Evolutionary conservation across 2,113 vertebrate species (phyloP).

Genomic region (Hemichromis elongatus): DNA sequence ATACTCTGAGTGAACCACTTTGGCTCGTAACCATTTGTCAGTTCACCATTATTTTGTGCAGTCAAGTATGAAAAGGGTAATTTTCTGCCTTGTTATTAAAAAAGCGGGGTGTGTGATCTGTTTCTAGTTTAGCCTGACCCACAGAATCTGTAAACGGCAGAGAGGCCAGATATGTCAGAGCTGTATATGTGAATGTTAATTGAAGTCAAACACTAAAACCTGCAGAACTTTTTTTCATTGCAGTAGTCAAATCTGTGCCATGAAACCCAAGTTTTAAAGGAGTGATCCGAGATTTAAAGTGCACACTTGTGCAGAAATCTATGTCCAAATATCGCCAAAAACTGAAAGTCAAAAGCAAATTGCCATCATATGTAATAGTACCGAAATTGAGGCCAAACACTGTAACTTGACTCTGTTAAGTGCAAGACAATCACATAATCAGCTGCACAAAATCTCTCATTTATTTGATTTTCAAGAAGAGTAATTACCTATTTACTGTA

Average conservation of each 20-base stretch:
- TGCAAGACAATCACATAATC: neutral
- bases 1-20: neutral
- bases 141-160: neutral
- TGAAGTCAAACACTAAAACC: neutral
- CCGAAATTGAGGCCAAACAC: too few relatives aligned
- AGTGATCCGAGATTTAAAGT: neutral
- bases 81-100: conserved; percentile 42
- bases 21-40: neutral
- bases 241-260: neutral
- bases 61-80: conserved; percentile 22
- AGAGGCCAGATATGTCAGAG: neutral
- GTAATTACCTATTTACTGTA: neutral
- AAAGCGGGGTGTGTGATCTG: conserved; percentile 10
- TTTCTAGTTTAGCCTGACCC: neutral
- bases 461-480: neutral
- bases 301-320: neutral
- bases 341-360: neutral
- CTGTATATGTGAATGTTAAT: conserved; percentile 11
- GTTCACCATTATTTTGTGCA: conserved; percentile 32
- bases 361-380: neutral
- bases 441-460: accelerated
- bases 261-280: neutral
- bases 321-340: neutral
- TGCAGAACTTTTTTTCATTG: neutral
- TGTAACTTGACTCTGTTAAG: neutral